Base-by-base conservation (phyloP, 37 sponge, comb jelly and placozoan species). In the Oopsacas minuta region DNA sequence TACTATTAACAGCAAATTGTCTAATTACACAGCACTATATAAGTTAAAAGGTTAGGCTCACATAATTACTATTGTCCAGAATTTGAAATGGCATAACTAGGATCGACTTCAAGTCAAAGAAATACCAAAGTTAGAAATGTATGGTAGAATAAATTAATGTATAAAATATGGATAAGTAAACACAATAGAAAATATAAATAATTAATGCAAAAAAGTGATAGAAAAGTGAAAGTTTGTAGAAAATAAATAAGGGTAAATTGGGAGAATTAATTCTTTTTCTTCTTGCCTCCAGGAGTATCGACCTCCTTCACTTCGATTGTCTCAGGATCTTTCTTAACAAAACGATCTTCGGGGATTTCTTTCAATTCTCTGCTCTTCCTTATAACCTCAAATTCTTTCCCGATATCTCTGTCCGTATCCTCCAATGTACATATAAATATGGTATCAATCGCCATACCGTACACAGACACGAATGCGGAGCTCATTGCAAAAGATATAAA, bases 381-480 rank as follows among this genome's bases (percentile, higher is more conserved):
- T 32, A 61, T 61, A 10, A 61, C 22, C 5, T 61, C 75, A 61
- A 61, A 61, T 34, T 61, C 75, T 34, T 61, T 61, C 22, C 75
- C 75, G 22, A 61, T 61, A 12, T 61, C 22, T 12, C 75, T 34
- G 28, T 34, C 28, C 75, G 3, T 61, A 12, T 61, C 75, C 30
- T 61, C 75, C 75, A 61, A 34, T 61, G 75, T 61, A n/a, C 75
- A 61, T 61, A 61, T 61, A n/a, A 61, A 61, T 61, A 61, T 61
- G 22, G 75, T 61, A 34, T 61, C 75, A 25, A 61, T 61, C 7
- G 75, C 75, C 75, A 61, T 61, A 34, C 75, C 28, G 75, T 61
- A 61, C 22, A 61, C 75, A 25, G 75, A 61, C 75, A 61, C 17
- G 75, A 61, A 61, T 5, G 75, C 75, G 28, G 28, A 32, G 75